Evolutionary conservation across 1,140 invertebrate genomes (phyloP), one percentile per base, ranked within the genome.

Genomic region (Thaumetopoea pityocampa): DNA sequence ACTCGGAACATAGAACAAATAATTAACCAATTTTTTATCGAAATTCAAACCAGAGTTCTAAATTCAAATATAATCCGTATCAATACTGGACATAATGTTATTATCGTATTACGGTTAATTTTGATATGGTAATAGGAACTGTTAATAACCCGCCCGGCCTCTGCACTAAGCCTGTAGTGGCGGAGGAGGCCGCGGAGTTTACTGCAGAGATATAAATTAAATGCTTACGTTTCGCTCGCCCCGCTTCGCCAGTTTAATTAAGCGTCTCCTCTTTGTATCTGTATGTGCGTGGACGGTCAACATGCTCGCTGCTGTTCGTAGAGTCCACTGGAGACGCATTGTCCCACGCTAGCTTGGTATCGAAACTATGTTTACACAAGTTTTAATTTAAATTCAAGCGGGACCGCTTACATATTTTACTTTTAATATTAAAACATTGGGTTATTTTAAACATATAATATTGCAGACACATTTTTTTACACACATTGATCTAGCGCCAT

Each of bases 171-270:
- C 46, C 56, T 61, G 47, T 36, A 15, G 18, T 22, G 36, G 45
- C 36, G 46, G 55, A 65, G 61, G 56, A 65, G 52, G 64, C 58
- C 73, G 76, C 69, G 73, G 65, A 80, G 67, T 83, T 74, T 83
- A 83, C 76, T 83, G 79, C 76, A 83, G 74, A 72, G 63, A 71
- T 80, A 83, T 80, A 83, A 83, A 83, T 80, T 80, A 80, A 83
- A 80, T 79, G 79, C 76, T 83, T 80, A 78, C 76, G 70, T 79
- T 80, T 80, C 70, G 72, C 69, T 65, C 55, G 63, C 68, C 63
- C 60, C 67, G 71, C 73, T 80, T 48, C 61, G 67, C 79, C 76
- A 78, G 76, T 80, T 83, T 83, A 83, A 83, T 83, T 83, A 83
- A 83, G 79, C 72, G 58, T 70, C 72, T 67, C 52, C 67, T 64